phyloP scores from a whole-genome alignment of 1,140 invertebrate genomes.

The Calycopis cecrops region DNA sequence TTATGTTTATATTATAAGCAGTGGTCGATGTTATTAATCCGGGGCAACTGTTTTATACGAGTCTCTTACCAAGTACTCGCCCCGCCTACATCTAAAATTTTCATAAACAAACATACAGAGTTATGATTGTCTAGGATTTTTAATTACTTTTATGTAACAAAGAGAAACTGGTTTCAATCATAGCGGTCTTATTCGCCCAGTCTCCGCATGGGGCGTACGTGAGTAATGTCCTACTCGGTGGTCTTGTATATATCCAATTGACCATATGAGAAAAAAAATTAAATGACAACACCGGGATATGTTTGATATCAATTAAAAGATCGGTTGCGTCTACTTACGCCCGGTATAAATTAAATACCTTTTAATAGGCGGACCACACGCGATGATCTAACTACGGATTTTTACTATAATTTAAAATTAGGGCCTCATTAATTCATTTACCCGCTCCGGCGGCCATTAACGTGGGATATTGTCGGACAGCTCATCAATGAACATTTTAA shows the following conservation, averaged over 20 bases:
- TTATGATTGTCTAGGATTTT: neutral
- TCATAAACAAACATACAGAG: neutral
- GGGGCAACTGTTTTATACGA: too few species aligned
- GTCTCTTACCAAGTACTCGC: too few species aligned
- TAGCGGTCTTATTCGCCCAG: neutral
- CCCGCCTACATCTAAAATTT: neutral
- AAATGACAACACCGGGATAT: constrained; percentile 17
- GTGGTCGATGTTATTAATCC: neutral
- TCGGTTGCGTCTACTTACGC: constrained; percentile 27
- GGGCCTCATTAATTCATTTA: constrained; percentile 34
- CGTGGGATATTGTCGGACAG: constrained; percentile 2
- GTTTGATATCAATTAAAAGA: constrained; percentile 32
- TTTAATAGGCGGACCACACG: constrained; percentile 60
- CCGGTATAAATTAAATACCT: constrained; percentile 46
- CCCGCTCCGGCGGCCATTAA: constrained; percentile 18
- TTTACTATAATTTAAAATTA: constrained; percentile 30
- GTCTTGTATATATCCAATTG: constrained; percentile 15
- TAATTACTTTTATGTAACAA: constrained; percentile 8
- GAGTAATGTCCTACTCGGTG: constrained; percentile 11
- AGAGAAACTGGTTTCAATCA: constrained; percentile 2
- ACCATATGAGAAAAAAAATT: constrained; percentile 13
- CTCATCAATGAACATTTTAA: constrained; percentile 9
- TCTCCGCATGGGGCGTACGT: constrained; percentile 10
- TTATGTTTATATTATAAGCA: neutral
- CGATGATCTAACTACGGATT: constrained; percentile 23